Base-by-base conservation (phyloP, 2,888 invertebrate genomes). In the Encarsia formosa region DNA sequence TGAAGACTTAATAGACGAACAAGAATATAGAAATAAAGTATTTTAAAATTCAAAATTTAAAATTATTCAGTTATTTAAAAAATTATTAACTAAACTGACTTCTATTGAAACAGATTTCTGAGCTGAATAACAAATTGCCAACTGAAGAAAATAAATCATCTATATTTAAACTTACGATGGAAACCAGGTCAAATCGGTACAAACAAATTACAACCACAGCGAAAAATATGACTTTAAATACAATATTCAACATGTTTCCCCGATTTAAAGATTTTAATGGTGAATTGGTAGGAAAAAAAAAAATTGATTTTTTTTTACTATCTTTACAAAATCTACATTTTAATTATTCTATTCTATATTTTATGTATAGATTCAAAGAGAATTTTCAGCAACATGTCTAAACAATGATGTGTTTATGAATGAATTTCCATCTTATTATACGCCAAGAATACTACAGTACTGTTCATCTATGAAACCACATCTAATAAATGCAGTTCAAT, bases 391-490 rank as follows among this genome's bases (percentile, higher is more conserved):
- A 4, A 32, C 42, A 35, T 54, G 49, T 31, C 49, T 52, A 4
- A 23, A 48, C 11, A 52, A 29, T 8, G 52, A 57, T 19, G 20
- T 13, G 5, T 57, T 57, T 18, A 11, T 54, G 9, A 24, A 41
- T 5, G 22, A 16, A 40, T 57, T 57, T 19, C 5, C 52, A 19
- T 8, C 49, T 2, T 52, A 49, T n/a, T 57, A 57, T 31, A 22
- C 57, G 8, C 52, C 52, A 5, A 24, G 54, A 39, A 57, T 57
- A 31, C 40, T 57, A 31, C 48, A 55, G 22, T 57, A 54, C 29
- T 54, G 57, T 29, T 37, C 31, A n/a, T 35, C 34, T 3, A 47
- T 47, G 5, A 57, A 57, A 37, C 47, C 49, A n/a, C 52, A 49
- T 40, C 44, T 57, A 1, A 23, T 57, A 4, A 49, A 52, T 11